Evolutionary conservation across 2,888 invertebrate genomes (phyloP), one percentile per base, ranked within the genome.

Genomic region (Hybos culiciformis): DNA sequence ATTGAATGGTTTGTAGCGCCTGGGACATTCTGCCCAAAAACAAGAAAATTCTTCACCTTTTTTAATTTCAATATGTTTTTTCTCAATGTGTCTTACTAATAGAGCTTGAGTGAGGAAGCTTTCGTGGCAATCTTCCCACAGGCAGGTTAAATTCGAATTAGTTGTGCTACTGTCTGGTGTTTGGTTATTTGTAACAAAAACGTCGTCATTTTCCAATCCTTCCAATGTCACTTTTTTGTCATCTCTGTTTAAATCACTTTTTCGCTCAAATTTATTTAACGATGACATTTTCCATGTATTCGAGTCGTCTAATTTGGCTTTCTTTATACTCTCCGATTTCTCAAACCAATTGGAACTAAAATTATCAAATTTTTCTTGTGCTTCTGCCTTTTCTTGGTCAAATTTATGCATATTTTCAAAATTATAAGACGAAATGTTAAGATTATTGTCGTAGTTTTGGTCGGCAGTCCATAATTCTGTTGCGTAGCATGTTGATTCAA

Each of bases 31-130:
- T 43, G 78, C 71, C 96, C 96, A 97, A 37, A 83, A 77, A 58
- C 96, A 97, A 24, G 91, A 83, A 66, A 93, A 96, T 54, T 91
- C 88, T 54, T 94, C 81, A 12, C 81, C 80, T 72, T 77, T 80
- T 62, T 74, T 85, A 55, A 81, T 74, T 60, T 93, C 92, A 31
- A 96, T 87, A 62, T 96, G 94, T 34, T 77, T 73, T 56, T 83
- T 80, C 57, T 87, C 87, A 40, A 88, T 88, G 54, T 88, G 88
- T 44, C 78, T 76, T 2, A 88, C 87, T 47, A 94, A 70, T 7
- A 80, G 75, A 41, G 72, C 79, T 60, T 92, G 91, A 51, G 79
- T 79, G 4, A 79, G 73, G 65, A 87, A 92, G 52, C 77, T 74
- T 55, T 78, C 75, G 53, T 80, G 80, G 61, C 94, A 94, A 46